Evolutionary conservation across 53 echinoderm and acorn worm species (phyloP).

Genomic region (Arbacia lixula): DNA sequence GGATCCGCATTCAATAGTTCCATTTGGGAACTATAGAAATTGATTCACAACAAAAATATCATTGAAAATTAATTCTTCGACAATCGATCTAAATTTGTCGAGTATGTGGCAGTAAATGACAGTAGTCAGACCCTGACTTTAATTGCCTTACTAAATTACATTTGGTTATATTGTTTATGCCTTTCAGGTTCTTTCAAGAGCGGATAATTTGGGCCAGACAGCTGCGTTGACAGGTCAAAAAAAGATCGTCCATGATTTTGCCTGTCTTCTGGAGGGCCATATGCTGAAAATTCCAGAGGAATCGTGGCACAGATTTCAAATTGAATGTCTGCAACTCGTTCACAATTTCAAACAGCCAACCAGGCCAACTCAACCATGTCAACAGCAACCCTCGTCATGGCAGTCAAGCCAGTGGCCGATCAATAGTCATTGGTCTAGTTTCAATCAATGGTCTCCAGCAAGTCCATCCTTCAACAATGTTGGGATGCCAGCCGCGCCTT

Average conservation of each 20-base stretch:
- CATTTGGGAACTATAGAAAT: conserved; percentile 22
- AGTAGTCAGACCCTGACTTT: conserved; percentile 28
- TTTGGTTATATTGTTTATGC: conserved; percentile 52
- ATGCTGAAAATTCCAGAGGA: conserved; percentile 36
- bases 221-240: conserved; percentile 31
- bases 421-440: conserved; percentile 20
- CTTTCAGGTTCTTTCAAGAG: conserved; percentile 57
- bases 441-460: conserved; percentile 26
- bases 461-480: conserved; percentile 26
- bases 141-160: conserved; percentile 56
- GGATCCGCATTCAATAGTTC: conserved; percentile 21
- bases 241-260: conserved; percentile 60
- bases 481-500: conserved; percentile 27
- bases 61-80: too few relatives aligned
- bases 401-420: conserved; percentile 16
- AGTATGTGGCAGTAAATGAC: conserved; percentile 19
- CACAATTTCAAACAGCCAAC: conserved; percentile 58
- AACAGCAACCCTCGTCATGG: conserved; percentile 27
- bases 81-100: conserved; percentile 20
- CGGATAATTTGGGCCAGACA: conserved; percentile 45
- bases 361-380: conserved; percentile 27
- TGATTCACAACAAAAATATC: conserved; percentile 19
- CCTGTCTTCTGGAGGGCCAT: conserved; percentile 63
- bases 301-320: conserved; percentile 57
- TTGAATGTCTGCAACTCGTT: conserved; percentile 61